These are phyloP conservation scores for Graphium colonna DNA, from an alignment of 2,888 invertebrate genomes.

Conservation along the genomic window DNA sequence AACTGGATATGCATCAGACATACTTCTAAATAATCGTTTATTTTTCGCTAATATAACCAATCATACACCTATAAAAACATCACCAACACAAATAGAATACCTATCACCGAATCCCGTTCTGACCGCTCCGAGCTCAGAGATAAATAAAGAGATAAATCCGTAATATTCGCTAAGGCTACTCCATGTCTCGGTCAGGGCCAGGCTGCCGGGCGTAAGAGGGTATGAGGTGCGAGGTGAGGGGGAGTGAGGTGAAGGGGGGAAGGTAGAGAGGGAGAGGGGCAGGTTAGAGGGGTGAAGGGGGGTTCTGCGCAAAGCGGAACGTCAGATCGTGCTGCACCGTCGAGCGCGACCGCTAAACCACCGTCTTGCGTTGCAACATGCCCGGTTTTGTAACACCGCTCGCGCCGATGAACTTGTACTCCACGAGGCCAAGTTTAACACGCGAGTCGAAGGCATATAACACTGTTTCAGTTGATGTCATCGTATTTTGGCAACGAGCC, in stretches of 20 bases:
- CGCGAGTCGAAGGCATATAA: no score
- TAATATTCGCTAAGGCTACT: conserved; percentile 67
- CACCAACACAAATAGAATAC: no score
- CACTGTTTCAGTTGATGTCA: no score
- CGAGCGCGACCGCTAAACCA: conserved; percentile 76
- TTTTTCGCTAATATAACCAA: no score
- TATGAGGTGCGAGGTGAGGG: conserved; percentile 31
- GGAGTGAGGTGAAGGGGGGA: conserved; percentile 17
- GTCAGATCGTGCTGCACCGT: conserved; percentile 78
- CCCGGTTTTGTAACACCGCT: conserved; percentile 49
- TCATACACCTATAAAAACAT: no score
- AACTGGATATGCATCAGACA: no score
- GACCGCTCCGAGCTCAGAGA: not conserved
- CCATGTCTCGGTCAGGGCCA: conserved; percentile 77
- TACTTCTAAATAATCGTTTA: no score
- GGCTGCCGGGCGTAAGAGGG: conserved; percentile 26
- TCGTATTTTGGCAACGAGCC: no score
- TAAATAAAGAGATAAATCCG: conserved; percentile 31
- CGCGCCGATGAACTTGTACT: conserved; percentile 25
- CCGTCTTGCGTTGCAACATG: conserved; percentile 72
- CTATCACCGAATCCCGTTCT: not conserved
- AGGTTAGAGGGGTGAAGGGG: conserved; percentile 37
- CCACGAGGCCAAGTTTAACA: conserved; percentile 9
- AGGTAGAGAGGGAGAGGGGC: conserved; percentile 28
- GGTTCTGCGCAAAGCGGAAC: conserved; percentile 71